Base-by-base conservation (phyloP, 2,888 invertebrate species). In the Synergus laeviventris region DNA sequence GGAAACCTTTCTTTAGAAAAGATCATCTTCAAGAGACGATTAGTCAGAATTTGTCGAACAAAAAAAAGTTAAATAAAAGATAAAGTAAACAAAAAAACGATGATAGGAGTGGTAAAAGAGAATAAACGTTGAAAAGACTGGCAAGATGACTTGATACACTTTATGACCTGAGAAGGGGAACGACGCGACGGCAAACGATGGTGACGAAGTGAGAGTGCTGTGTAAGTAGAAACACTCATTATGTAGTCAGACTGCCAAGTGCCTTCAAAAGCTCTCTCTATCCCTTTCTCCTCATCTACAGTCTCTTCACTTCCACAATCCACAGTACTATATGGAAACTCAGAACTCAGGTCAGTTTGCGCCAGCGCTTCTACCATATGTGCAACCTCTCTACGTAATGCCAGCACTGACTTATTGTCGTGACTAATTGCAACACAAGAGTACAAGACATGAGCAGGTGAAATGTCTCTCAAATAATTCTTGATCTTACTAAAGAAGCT, bases 191-290 rank as follows among this genome's bases (percentile, higher is more conserved):
- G 31, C 31, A 31, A 31, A 38, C 62, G 70, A 45, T 64, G 38
- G 49, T 18, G 36, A 36, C 62, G 62, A 70, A 70, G 62, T 21
- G 73, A 62, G 42, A 64, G 64, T 49, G 49, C 31, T 70, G 74
- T 80, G 81, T 83, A 85, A 86, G 86, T 86, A 82, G 83, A 82
- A 84, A 79, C 83, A 83, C 83, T 87, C 85, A 83, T 87, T 87
- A 87, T 82, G 84, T 81, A 86, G 84, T 84, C 86, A 81, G 85
- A 79, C 78, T 62, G 61, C 77, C 59, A 70, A 76, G 78, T 79
- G 78, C 78, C 81, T 80, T 86, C 85, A 85, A 87, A 86, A 86
- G 81, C 75, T 74, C 75, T 80, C 64, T 56, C 66, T 31, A 4
- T 31, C 31, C 31, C 31, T 31, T 31, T 31, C 31, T 31, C 31